Evolutionary conservation across 2,888 invertebrate species (phyloP), one percentile per base, ranked within the genome.

Genomic region (Tinea trinotella): DNA sequence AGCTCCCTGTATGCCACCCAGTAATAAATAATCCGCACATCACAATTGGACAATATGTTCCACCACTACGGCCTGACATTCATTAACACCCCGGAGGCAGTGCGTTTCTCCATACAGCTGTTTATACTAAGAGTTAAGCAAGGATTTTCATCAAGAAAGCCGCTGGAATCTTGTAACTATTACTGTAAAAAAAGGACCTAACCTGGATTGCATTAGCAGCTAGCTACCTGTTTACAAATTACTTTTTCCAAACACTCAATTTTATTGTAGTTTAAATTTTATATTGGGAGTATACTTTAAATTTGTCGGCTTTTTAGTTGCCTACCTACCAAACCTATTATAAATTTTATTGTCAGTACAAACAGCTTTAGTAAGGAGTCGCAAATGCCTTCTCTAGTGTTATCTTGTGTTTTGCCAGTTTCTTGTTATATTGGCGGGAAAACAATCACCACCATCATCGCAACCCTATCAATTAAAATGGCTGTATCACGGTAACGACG

Each of bases 321-420:
- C n/a, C n/a, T n/a, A n/a, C n/a, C n/a, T n/a, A n/a, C n/a, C n/a
- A n/a, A n/a, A n/a, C n/a, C n/a, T n/a, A n/a, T n/a, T n/a, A n/a
- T n/a, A n/a, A n/a, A n/a, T n/a, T 30, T 7, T 30, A 30, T 10
- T 30, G 24, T 34, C 46, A 50, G 50, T 50, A 50, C 50, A 15
- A 50, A 50, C 50, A 50, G 50, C 50, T 9, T 13, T 6, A 6
- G 4, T 3, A 40, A 13, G 40, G 13, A 40, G 80, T 84, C 84
- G 82, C 79, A 66, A 69, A 84, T 84, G 82, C 70, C n/a, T 64
- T 60, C 57, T 56, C 61, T 63, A 44, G 18, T 19, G 66, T 62
- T 68, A 81, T 84, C 85, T 81, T 84, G 67, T 84, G 85, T 84
- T 84, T 82, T 80, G 81, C 85, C 85, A 67, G n/a, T 3, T 46